Evolutionary conservation across 2,797 vertebrate genomes (phyloP).

Genomic region (Hafferia zeledoni): DNA sequence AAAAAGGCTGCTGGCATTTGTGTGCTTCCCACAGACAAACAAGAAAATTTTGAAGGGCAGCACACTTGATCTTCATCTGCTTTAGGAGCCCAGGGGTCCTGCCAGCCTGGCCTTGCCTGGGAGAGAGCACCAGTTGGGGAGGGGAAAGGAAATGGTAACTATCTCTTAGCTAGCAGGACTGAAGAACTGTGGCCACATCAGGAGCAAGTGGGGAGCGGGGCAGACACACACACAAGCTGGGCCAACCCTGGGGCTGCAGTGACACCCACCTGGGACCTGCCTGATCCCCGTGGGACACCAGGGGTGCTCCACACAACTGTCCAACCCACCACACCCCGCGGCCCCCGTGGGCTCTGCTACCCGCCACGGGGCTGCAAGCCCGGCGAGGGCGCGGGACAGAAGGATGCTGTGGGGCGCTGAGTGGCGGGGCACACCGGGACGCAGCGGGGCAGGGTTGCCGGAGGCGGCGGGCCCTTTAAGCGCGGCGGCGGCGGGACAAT

Average conservation of each 20-base stretch:
- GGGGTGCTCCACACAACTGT: too few relatives aligned
- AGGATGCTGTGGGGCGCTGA: not conserved
- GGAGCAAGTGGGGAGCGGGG: rapidly evolving
- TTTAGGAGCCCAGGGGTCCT: rapidly evolving
- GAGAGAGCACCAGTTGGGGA: not conserved
- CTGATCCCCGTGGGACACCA: not conserved
- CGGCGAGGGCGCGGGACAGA: not conserved
- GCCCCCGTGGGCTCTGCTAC: not conserved
- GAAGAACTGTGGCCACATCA: not conserved
- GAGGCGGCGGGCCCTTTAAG: conserved; percentile 72
- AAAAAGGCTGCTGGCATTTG: not conserved
- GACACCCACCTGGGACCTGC: not conserved
- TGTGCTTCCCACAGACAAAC: not conserved
- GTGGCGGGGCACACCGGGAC: not conserved
- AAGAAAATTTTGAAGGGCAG: not conserved
- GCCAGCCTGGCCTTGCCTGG: not conserved
- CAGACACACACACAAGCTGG: not conserved
- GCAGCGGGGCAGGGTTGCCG: not conserved
- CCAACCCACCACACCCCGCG: not conserved
- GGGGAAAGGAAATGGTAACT: not conserved
- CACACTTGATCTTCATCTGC: not conserved
- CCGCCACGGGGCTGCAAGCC: not conserved
- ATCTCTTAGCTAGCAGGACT: not conserved
- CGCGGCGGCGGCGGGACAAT: conserved; percentile 73
- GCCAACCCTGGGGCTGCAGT: not conserved